Evolutionary conservation across 2,797 vertebrate species (phyloP).

Genomic region (Prunella strophiata): DNA sequence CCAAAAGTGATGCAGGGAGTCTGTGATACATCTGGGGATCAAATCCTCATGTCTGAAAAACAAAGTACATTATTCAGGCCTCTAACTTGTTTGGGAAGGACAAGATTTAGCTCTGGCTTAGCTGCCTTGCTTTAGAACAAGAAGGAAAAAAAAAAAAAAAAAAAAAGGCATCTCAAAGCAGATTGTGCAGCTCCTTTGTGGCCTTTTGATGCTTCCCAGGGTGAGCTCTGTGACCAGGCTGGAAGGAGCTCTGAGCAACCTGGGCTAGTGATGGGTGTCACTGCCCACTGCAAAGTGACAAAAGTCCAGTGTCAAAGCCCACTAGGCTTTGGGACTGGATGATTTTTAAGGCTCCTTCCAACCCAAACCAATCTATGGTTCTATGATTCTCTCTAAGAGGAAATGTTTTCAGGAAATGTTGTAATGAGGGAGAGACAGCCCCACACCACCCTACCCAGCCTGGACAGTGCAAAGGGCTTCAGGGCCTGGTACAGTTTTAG

Average conservation of each 20-base stretch:
- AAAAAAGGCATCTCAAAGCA: neutral
- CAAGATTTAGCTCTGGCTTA: neutral
- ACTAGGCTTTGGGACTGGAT: neutral
- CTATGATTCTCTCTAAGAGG: neutral
- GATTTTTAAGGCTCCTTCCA: neutral
- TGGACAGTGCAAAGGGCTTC: neutral
- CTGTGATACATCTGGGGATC: neutral
- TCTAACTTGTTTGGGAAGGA: neutral
- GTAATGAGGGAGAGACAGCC: neutral
- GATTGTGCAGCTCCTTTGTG: neutral
- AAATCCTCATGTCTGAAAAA: neutral
- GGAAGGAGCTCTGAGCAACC: neutral
- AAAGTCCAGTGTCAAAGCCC: too few relatives aligned
- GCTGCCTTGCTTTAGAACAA: neutral
- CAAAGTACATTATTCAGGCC: neutral
- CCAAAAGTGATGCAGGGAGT: neutral
- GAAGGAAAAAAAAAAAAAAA: too few relatives aligned
- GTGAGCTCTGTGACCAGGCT: neutral
- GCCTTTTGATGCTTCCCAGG: neutral
- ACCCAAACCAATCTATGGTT: neutral
- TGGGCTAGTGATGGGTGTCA: neutral
- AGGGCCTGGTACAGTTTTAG: rapidly evolving
- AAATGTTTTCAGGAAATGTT: neutral
- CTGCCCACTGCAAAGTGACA: too few relatives aligned
- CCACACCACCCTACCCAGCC: neutral